Evolutionary conservation across 2,888 invertebrate species (phyloP).

Genomic region (Silvanus unidentatus): DNA sequence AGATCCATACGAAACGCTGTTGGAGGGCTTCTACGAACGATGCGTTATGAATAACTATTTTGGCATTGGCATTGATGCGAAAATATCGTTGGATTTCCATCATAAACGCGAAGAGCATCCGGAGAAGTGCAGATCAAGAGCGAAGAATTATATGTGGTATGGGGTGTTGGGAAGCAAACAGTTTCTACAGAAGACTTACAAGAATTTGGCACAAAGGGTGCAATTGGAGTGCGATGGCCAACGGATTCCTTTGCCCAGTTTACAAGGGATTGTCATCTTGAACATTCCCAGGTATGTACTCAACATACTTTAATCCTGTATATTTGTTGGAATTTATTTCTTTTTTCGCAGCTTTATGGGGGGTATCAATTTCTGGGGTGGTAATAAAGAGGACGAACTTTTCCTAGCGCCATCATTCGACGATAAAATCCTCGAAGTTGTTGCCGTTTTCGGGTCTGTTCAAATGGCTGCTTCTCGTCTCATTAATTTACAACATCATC

Average conservation of each 20-base stretch:
- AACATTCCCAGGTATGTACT: slow-evolving; percentile 79
- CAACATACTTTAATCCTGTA: too few species aligned
- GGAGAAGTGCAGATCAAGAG: slow-evolving; percentile 89
- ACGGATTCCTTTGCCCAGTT: slow-evolving; percentile 86
- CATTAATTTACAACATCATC: slow-evolving; percentile 92
- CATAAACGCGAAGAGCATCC: slow-evolving; percentile 96
- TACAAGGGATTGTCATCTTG: slow-evolving; percentile 94
- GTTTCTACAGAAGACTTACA: slow-evolving; percentile 83
- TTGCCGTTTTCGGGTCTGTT: slow-evolving; percentile 94
- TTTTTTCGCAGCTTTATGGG: slow-evolving; percentile 78
- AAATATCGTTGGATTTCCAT: slow-evolving; percentile 94
- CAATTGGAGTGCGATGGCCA: slow-evolving; percentile 95
- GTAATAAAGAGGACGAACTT: slow-evolving; percentile 82
- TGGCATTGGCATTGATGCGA: slow-evolving; percentile 96
- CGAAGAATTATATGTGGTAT: slow-evolving; percentile 96
- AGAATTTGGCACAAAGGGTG: slow-evolving; percentile 91
- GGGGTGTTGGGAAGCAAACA: slow-evolving; percentile 76
- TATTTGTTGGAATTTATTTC: too few species aligned
- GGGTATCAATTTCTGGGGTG: slow-evolving; percentile 98
- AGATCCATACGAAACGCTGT: slow-evolving; percentile 82
- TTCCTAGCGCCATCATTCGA: slow-evolving; percentile 93
- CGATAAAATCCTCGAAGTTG: slow-evolving; percentile 92
- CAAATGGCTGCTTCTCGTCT: slow-evolving; percentile 96
- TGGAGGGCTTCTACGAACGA: slow-evolving; percentile 86
- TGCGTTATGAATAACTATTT: slow-evolving; percentile 99